phyloP scores from a whole-genome alignment of 2,113 vertebrate species.

The Gambusia holbrooki region DNA sequence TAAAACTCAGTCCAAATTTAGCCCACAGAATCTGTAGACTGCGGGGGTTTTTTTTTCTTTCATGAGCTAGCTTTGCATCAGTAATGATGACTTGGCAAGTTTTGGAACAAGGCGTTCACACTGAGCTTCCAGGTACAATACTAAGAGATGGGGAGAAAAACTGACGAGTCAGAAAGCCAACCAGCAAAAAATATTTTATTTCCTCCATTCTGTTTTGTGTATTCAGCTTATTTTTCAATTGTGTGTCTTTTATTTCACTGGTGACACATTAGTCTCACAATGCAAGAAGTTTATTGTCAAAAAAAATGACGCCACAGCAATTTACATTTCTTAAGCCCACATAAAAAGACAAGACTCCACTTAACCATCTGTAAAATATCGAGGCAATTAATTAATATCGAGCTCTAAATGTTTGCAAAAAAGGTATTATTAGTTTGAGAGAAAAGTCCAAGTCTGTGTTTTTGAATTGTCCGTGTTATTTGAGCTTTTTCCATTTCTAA shows the following conservation, averaged over 20 bases:
- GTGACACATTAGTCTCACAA: not conserved
- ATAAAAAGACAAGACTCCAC: not conserved
- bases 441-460: slow-evolving; percentile 48
- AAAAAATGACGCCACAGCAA: not conserved
- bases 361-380: slow-evolving; percentile 19
- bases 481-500: slow-evolving; percentile 49
- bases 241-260: not conserved
- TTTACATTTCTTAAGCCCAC: not conserved
- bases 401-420: slow-evolving; percentile 2
- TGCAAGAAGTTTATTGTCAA: not conserved
- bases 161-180: not conserved
- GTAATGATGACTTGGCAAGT: slow-evolving; percentile 42
- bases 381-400: not conserved
- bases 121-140: slow-evolving; percentile 8
- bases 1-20: slow-evolving; percentile 4
- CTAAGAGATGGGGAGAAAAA: slow-evolving; percentile 25
- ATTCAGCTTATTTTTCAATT: not conserved
- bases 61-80: slow-evolving; percentile 37
- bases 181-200: too few relatives aligned
- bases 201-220: not conserved
- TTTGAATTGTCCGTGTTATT: slow-evolving; percentile 56
- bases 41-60: slow-evolving; percentile 16
- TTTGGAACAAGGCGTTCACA: not conserved
- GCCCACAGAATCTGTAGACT: slow-evolving; percentile 3
- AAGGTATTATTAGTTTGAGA: slow-evolving; percentile 36